Base-by-base conservation (phyloP, 2,797 vertebrate species). In the Podarcis lilfordi region DNA sequence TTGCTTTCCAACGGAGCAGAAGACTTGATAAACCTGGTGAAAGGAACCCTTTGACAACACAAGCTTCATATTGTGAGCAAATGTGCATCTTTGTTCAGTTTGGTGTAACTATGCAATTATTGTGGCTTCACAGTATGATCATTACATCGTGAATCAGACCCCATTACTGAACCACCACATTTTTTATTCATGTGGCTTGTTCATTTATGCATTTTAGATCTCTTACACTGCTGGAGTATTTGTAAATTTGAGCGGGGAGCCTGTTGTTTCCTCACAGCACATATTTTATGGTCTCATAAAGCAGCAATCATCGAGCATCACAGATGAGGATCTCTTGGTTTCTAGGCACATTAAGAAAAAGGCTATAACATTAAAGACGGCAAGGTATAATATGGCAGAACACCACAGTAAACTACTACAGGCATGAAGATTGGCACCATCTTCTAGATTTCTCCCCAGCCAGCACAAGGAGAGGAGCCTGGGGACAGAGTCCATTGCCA, bases 241-340 rank as follows among this genome's bases (percentile, higher is more conserved):
- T 87, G 85, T 35, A 17, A 6, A 83, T 92, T 88, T 76, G 72
- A 82, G 88, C 86, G 4, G 86, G 90, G 87, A 94, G 75, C 80
- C 55, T 90, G 90, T 86, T 89, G 82, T 92, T 89, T 90, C 90
- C 82, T 84, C 69, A 91, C 80, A 89, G 69, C 86, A 88, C 68
- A 19, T 75, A 69, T 87, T 93, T 93, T 87, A 93, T 88, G 45
- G 88, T 89, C 29, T 55, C 89, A 80, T 89, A 90, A 89, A 94
- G 86, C 23, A 80, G 61, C 91, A 91, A 91, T 93, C 84, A 86
- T 27, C 81, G 40, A 43, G 75, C 87, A 45, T 92, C 32, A 2
- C 92, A 88, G 93, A 55, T 93, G 71, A 89, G 0, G 0, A 78
- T 61, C 29, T 75, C 76, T 55, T 0, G 0, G 13, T 88, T 77